Percentiles rank a stretch among this genome's conserved stretches.
Conservation (phyloP, 2,113 vertebrate species). For the western clawed frog (Xenopus tropicalis) region UCB_Xtro_10.0 CM004452.2:45072001-45072500, state of each 20-base stretch:
- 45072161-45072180: constrained; percentile 4
- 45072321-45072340: too few species aligned
- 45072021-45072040: too few species aligned
- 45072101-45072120: constrained; percentile 11
- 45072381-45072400: too few species aligned
- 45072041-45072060: neutral
- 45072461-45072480: too few species aligned
- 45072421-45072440: too few species aligned
- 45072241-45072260: constrained; percentile 33
- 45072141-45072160: neutral
- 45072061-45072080: neutral
- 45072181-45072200: constrained; percentile 15
- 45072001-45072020: neutral
- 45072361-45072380: too few species aligned
- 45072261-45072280: constrained; percentile 14
- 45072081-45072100: neutral
- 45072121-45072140: neutral
- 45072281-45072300: neutral
- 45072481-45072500: too few species aligned
- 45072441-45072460: too few species aligned
- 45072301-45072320: neutral
- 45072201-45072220: constrained; percentile 53
- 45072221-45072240: constrained; percentile 51
- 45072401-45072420: too few species aligned
- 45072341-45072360: too few species aligned